These are phyloP conservation scores for Periplaneta americana DNA, from an alignment of 1,140 invertebrate genomes.

Conservation along the genomic window DNA sequence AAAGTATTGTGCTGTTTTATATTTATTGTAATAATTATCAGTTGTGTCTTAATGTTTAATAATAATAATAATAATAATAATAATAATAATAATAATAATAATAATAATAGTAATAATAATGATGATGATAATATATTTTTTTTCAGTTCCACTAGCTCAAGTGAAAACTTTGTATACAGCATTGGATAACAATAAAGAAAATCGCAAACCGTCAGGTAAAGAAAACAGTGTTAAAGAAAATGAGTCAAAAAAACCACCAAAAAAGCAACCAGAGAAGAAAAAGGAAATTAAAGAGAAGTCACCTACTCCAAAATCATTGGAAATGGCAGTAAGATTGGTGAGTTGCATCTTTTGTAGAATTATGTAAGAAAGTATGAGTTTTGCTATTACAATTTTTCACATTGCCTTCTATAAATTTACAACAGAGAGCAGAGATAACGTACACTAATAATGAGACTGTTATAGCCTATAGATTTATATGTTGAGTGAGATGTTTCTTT, in stretches of 20 bases:
- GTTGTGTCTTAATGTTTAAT: too few species aligned
- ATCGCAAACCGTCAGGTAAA: conserved; percentile 36
- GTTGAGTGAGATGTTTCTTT: too few species aligned
- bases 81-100: too few species aligned
- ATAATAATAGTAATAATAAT: too few species aligned
- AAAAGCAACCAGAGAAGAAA: conserved; percentile 33
- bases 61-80: too few species aligned
- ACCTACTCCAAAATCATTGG: conserved; percentile 51
- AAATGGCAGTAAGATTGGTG: conserved; percentile 56
- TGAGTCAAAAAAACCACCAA: conserved; percentile 40
- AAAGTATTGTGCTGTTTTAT: too few species aligned
- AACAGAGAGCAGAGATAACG: too few species aligned
- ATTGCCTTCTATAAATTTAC: too few species aligned
- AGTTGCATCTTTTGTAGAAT: conserved; percentile 27
- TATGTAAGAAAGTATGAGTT: neutral
- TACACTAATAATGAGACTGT: too few species aligned
- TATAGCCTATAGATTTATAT: too few species aligned
- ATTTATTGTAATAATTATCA: too few species aligned
- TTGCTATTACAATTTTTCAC: neutral
- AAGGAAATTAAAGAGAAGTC: conserved; percentile 45
- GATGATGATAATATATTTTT: conserved; percentile 21
- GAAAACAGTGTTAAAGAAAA: conserved; percentile 35
- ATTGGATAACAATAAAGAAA: conserved; percentile 39
- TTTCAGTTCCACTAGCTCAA: conserved; percentile 41
- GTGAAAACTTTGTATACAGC: conserved; percentile 41